phyloP scores from a whole-genome alignment of 2,797 vertebrate species.

The Taenioides sp. region DNA sequence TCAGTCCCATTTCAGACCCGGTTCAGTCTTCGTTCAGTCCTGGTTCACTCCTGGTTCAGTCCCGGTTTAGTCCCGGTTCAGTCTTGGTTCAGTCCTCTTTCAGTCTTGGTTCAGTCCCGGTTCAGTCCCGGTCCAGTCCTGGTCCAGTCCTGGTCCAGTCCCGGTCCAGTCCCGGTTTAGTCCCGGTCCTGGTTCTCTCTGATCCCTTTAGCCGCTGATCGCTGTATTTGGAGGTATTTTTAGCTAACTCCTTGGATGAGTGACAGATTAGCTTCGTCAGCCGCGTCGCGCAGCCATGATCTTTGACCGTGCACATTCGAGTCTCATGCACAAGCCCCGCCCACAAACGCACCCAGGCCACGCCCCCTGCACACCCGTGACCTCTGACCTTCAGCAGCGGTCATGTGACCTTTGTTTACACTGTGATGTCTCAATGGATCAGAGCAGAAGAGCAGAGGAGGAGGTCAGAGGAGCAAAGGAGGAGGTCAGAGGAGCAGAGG shows the following conservation, averaged over 20 bases:
- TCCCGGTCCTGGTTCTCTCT: not conserved
- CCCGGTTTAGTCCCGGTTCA: not conserved
- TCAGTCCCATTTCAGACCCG: not conserved
- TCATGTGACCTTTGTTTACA: constrained; percentile 18
- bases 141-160: not conserved
- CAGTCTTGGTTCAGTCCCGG: not conserved
- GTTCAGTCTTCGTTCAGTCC: not conserved
- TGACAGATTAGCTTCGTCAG: constrained; percentile 59
- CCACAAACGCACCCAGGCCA: constrained; percentile 10
- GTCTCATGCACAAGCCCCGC: constrained; percentile 29
- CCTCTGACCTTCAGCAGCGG: constrained; percentile 20
- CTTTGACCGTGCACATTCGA: constrained; percentile 37
- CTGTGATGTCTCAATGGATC: no score
- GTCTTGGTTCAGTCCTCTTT: not conserved
- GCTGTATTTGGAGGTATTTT: constrained; percentile 63
- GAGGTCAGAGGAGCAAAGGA: no score
- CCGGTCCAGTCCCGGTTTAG: not conserved
- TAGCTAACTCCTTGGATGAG: constrained; percentile 70
- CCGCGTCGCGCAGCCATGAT: constrained; percentile 33
- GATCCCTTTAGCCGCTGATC: constrained; percentile 72
- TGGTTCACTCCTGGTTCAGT: not conserved
- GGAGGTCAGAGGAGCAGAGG: no score
- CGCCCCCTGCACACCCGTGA: constrained; percentile 14
- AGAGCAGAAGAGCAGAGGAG: no score
- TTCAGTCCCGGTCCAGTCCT: not conserved